Evolutionary conservation across 2,888 invertebrate genomes (phyloP).

Genomic region (Chelonus formosanus): DNA sequence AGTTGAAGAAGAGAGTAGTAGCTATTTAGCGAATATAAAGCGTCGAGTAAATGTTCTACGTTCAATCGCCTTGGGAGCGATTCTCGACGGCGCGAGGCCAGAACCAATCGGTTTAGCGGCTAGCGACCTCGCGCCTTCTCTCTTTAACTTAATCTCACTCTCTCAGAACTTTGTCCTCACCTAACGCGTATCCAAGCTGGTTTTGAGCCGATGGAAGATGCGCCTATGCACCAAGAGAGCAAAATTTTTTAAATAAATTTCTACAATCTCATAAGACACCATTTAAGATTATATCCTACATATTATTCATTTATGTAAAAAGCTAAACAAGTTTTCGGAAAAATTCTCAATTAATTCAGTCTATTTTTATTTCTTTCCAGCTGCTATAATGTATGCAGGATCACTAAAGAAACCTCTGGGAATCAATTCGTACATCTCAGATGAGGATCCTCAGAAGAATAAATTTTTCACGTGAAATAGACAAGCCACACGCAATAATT

Average conservation of each 20-base stretch:
- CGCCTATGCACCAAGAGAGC: background rate
- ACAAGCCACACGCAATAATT: conserved; percentile 4
- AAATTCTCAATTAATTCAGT: too few relatives aligned
- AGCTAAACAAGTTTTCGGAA: too few relatives aligned
- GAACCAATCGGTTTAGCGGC: conserved; percentile 46
- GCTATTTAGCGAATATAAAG: conserved; percentile 32
- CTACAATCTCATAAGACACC: background rate
- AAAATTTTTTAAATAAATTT: conserved; percentile 1
- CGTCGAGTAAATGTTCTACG: conserved; percentile 29
- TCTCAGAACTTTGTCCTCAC: conserved; percentile 4
- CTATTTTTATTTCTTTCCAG: too few relatives aligned
- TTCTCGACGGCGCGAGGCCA: conserved; percentile 43
- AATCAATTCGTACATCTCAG: conserved; percentile 4
- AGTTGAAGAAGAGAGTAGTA: conserved; percentile 18
- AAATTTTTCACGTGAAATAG: conserved; percentile 21
- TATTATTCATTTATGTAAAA: background rate
- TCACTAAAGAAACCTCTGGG: background rate
- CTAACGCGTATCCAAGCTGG: conserved; percentile 20
- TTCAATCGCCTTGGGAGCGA: conserved; percentile 41
- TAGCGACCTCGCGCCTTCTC: conserved; percentile 42
- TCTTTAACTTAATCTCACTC: conserved; percentile 21
- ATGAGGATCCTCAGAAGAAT: conserved; percentile 5
- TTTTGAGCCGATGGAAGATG: conserved; percentile 27
- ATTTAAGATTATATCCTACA: conserved; percentile 9
- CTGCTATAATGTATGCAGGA: too few relatives aligned